Evolutionary conservation across 2,888 invertebrate genomes (phyloP), one percentile per base, ranked within the genome.

Genomic region (Clepsis dumicolana): DNA sequence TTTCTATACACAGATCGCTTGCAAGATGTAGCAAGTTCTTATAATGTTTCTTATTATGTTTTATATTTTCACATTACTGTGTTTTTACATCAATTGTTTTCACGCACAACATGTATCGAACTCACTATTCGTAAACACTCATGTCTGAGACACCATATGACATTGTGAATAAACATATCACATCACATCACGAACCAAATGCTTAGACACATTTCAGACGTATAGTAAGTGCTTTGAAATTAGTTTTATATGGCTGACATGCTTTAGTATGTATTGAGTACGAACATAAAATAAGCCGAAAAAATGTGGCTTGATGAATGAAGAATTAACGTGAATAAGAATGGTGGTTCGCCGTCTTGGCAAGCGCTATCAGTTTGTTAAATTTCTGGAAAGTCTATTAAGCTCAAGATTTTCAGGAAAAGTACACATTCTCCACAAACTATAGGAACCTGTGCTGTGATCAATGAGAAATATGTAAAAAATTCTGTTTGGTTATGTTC

Each of bases 151-250:
- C n/a, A 60, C n/a, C 53, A 54, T 63, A 24, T 52, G 24, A 57
- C 65, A 60, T 29, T 62, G 66, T 66, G 66, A 56, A 62, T 66
- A 66, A 61, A 59, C 48, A 64, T 52, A 56, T 32, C 44, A 44
- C 44, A 7, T 18, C n/a, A 52, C 16, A 21, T 18, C 61, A 54
- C 25, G 14, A 14, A 54, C 7, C 41, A 38, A 27, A 44, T 50
- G 44, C 32, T 54, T 32, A 32, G 44, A 48, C 53, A 56, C 48
- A 62, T 61, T 61, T 29, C 12, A 21, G 16, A 27, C 27, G 21
- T 29, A 53, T 41, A 66, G 44, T 48, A 65, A 29, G 7, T 32
- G 25, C 21, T 48, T 48, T 25, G 25, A 32, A 41, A 16, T 41
- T 16, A 44, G 16, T 5, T 18, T 44, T n/a, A 38, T 38, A 2